Conservation (phyloP, 2,113 vertebrate genomes). For the Brachyistius frenatus region DNA sequence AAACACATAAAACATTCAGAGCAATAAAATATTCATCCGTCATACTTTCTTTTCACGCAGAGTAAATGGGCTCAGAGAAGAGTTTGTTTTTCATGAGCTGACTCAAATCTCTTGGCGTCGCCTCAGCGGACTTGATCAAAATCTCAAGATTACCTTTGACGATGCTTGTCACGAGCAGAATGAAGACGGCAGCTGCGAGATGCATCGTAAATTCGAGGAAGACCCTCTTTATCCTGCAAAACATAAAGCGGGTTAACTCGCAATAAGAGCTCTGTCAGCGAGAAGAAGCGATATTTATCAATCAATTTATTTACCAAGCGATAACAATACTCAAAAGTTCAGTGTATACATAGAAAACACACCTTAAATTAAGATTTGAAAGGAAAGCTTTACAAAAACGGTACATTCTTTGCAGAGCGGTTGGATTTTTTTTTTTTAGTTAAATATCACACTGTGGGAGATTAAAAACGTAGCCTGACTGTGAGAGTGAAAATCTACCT, state of each 20-base stretch:
- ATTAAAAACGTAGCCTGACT: neutral
- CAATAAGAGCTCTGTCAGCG: neutral
- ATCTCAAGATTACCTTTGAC: constrained; percentile 83
- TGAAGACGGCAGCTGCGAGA: constrained; percentile 74
- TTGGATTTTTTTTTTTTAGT: neutral
- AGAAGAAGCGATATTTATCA: neutral
- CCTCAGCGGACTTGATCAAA: neutral
- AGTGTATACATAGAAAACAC: neutral
- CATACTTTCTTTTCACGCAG: constrained; percentile 17
- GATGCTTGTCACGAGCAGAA: constrained; percentile 74
- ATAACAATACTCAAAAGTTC: constrained; percentile 58
- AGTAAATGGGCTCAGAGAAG: neutral
- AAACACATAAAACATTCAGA: constrained; percentile 40
- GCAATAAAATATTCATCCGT: constrained; percentile 30
- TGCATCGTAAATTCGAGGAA: constrained; percentile 70
- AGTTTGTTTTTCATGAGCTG: neutral
- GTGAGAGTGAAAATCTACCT: neutral
- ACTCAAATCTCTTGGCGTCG: constrained; percentile 21
- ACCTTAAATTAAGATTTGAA: neutral
- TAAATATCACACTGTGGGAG: neutral
- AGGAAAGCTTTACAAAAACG: neutral
- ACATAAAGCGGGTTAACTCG: constrained; percentile 37
- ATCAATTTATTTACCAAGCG: neutral
- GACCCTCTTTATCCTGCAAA: constrained; percentile 63
- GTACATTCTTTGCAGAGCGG: neutral